Percentiles rank a stretch among this genome's conserved stretches.
phyloP scores from a whole-genome alignment of 2,888 invertebrate species.

The Drosophila koepferae region DNA sequence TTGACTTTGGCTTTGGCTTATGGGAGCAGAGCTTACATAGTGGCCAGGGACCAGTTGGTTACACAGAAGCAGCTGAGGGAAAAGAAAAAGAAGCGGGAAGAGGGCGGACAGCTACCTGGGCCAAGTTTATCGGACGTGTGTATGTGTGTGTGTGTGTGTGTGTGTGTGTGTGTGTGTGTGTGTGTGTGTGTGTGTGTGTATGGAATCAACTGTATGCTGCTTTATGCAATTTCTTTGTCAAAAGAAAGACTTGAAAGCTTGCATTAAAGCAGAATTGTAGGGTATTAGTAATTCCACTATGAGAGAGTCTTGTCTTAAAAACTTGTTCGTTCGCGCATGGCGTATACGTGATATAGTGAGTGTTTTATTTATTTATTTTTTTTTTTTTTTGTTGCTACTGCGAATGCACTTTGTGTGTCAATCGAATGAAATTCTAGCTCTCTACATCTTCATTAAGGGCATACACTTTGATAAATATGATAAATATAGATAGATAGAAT shows the following conservation, averaged over 20 bases:
- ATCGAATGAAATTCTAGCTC: slow-evolving; percentile 1
- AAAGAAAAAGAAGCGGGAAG: slow-evolving; percentile 10
- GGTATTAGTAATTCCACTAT: slow-evolving; percentile 12
- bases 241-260: background rate
- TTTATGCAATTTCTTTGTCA: slow-evolving; percentile 17
- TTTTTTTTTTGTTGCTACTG: background rate
- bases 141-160: slow-evolving; percentile 11
- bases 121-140: slow-evolving; percentile 63
- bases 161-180: slow-evolving; percentile 5
- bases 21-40: slow-evolving; percentile 33
- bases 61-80: background rate
- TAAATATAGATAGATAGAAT: background rate
- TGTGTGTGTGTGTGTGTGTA: slow-evolving; percentile 8
- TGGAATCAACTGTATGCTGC: slow-evolving; percentile 21
- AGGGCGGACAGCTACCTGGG: slow-evolving; percentile 36
- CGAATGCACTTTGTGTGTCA: slow-evolving; percentile 25
- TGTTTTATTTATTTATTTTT: background rate
- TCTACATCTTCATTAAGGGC: background rate
- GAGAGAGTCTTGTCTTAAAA: background rate
- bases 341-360: slow-evolving; percentile 51
- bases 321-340: slow-evolving; percentile 20
- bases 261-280: slow-evolving; percentile 6
- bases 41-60: slow-evolving; percentile 39
- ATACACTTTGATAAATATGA: background rate
- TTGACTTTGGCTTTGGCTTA: slow-evolving; percentile 65